phyloP scores from a whole-genome alignment of 1,140 invertebrate species.

The Dinothrombium tinctorium region DNA sequence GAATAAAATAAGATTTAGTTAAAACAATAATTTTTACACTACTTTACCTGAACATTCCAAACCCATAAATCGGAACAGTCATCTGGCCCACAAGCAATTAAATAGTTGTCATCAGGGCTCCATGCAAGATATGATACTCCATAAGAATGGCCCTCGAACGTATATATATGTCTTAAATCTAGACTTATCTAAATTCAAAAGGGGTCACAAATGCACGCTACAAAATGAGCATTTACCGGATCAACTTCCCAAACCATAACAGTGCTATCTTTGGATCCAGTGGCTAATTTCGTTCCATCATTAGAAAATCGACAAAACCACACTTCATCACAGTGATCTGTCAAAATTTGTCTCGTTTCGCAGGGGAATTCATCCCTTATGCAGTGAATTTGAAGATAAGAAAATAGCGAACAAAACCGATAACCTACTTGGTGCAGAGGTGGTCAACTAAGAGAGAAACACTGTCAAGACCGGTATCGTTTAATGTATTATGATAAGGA shows the following conservation, averaged over 20 bases:
- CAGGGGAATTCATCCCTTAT: slow-evolving; percentile 44
- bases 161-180: slow-evolving; percentile 38
- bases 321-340: slow-evolving; percentile 92
- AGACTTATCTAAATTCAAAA: slow-evolving; percentile 22
- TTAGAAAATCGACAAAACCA: slow-evolving; percentile 92
- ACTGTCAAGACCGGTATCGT: slow-evolving; percentile 23
- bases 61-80: slow-evolving; percentile 88
- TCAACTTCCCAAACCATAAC: slow-evolving; percentile 93
- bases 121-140: slow-evolving; percentile 65
- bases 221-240: slow-evolving; percentile 31
- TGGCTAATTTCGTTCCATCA: slow-evolving; percentile 76
- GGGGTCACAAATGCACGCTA: background rate
- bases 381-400: background rate
- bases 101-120: slow-evolving; percentile 75
- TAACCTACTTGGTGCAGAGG: slow-evolving; percentile 41
- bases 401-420: slow-evolving; percentile 5
- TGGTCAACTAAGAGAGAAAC: slow-evolving; percentile 70
- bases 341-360: slow-evolving; percentile 59
- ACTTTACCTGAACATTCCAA: slow-evolving; percentile 50
- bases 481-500: slow-evolving; percentile 40
- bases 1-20: too few relatives aligned
- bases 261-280: slow-evolving; percentile 85
- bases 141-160: slow-evolving; percentile 66
- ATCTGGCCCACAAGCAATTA: slow-evolving; percentile 80
- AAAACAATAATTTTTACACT: too few relatives aligned